Percentiles rank a stretch among this genome's conserved stretches.
These are phyloP conservation scores for Drosophila bifasciata DNA, from an alignment of 1,140 invertebrate species.

Conservation along the genomic window DNA sequence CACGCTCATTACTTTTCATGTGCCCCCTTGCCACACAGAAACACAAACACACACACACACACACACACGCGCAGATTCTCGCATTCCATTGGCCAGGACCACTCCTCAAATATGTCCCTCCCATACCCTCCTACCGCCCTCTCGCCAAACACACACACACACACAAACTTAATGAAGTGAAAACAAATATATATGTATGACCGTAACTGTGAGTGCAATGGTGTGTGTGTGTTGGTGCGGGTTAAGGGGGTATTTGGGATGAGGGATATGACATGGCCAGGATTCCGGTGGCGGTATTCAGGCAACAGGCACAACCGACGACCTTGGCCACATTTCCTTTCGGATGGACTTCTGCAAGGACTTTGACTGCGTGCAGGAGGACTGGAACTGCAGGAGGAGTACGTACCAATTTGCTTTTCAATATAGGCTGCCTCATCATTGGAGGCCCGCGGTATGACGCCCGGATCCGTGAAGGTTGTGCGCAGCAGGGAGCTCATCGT, in stretches of 20 bases:
- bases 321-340: constrained; percentile 69
- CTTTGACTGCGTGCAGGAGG: constrained; percentile 5
- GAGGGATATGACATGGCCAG: constrained; percentile 14
- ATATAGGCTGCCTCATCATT: constrained; percentile 96
- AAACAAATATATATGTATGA: constrained; percentile 67
- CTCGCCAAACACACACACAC: constrained; percentile 25
- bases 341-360: constrained; percentile 40
- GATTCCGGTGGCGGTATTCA: constrained; percentile 25
- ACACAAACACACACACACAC: no score
- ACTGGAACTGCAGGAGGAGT: constrained; percentile 2
- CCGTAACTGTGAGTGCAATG: constrained; percentile 11
- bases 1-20: constrained; percentile 79
- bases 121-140: neutral
- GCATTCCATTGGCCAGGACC: no score
- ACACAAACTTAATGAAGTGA: constrained; percentile 74
- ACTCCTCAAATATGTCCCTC: no score
- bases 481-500: constrained; percentile 95
- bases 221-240: constrained; percentile 21
- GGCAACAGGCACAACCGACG: constrained; percentile 68
- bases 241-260: constrained; percentile 25
- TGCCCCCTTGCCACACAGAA: constrained; percentile 17
- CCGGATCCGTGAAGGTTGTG: constrained; percentile 97
- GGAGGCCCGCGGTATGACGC: constrained; percentile 95
- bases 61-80: no score
- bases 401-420: constrained; percentile 92